Evolutionary conservation across 1,140 invertebrate genomes (phyloP).

Genomic region (Philaenus spumarius): DNA sequence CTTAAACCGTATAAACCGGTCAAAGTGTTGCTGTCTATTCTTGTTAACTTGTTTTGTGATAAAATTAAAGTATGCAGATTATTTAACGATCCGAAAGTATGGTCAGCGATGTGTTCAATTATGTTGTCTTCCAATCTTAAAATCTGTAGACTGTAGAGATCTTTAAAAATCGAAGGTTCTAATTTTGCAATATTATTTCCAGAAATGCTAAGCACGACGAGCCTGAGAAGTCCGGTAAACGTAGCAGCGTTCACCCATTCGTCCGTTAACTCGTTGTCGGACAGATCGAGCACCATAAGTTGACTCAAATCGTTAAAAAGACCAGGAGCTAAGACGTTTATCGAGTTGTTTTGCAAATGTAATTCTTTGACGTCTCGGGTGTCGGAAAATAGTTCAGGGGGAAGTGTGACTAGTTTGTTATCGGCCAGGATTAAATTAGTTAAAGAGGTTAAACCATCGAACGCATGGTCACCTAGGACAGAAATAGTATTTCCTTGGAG

Average conservation of each 20-base stretch:
- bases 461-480: conserved; percentile 70
- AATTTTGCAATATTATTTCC: conserved; percentile 71
- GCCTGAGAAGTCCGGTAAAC: conserved; percentile 70
- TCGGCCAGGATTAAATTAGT: conserved; percentile 70
- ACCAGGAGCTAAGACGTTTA: conserved; percentile 76
- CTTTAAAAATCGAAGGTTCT: conserved; percentile 70
- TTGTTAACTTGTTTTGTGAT: conserved; percentile 75
- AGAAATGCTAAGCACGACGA: conserved; percentile 75
- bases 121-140: conserved; percentile 75
- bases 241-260: conserved; percentile 85
- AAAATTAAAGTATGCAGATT: conserved; percentile 81
- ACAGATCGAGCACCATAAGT: conserved; percentile 73
- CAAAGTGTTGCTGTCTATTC: conserved; percentile 68
- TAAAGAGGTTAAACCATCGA: conserved; percentile 70
- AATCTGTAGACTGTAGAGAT: conserved; percentile 73
- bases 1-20: conserved; percentile 69
- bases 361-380: conserved; percentile 73
- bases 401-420: conserved; percentile 73
- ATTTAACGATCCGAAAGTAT: conserved; percentile 70
- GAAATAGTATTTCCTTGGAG: conserved; percentile 62
- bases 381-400: conserved; percentile 74
- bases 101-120: conserved; percentile 70
- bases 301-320: conserved; percentile 75
- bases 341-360: conserved; percentile 78
- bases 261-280: conserved; percentile 75